phyloP scores from a whole-genome alignment of 1,140 invertebrate genomes.

The Drosophila mojavensis region DNA sequence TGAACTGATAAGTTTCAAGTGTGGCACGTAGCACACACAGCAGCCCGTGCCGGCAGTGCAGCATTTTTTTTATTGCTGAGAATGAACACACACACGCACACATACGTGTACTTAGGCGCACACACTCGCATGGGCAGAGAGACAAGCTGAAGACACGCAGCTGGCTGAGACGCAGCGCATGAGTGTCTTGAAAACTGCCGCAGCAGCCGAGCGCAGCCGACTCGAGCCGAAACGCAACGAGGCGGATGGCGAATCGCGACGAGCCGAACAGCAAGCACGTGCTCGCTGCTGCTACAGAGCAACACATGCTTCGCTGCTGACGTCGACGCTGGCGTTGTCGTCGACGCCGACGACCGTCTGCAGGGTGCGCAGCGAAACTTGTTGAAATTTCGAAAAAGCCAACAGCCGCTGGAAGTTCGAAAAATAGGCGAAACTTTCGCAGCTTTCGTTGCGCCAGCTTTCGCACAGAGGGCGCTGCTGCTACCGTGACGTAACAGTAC shows the following conservation, averaged over 20 bases:
- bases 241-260: slow-evolving; percentile 1
- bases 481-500: slow-evolving; percentile 10
- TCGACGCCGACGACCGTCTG: slow-evolving; percentile 7
- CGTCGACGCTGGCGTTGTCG: slow-evolving; percentile 14
- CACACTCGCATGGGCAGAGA: not conserved
- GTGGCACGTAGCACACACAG: slow-evolving; percentile 37
- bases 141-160: slow-evolving; percentile 22
- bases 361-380: slow-evolving; percentile 51
- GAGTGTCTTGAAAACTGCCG: slow-evolving; percentile 38
- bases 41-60: slow-evolving; percentile 52
- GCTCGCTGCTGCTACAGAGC: slow-evolving; percentile 55
- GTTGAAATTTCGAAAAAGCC: slow-evolving; percentile 71
- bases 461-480: slow-evolving; percentile 21
- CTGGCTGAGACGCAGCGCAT: slow-evolving; percentile 32
- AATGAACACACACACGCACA: slow-evolving; percentile 4
- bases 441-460: not conserved
- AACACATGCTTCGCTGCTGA: slow-evolving; percentile 60
- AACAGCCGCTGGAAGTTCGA: slow-evolving; percentile 19
- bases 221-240: slow-evolving; percentile 2
- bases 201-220: slow-evolving; percentile 24
- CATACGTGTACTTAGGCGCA: not conserved
- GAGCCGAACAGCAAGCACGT: slow-evolving; percentile 62
- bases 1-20: slow-evolving; percentile 21
- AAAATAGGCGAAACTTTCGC: slow-evolving; percentile 15
- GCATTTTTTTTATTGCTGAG: slow-evolving; percentile 45